phyloP scores from a whole-genome alignment of 2,888 invertebrate genomes.

The Amaurobius ferox region DNA sequence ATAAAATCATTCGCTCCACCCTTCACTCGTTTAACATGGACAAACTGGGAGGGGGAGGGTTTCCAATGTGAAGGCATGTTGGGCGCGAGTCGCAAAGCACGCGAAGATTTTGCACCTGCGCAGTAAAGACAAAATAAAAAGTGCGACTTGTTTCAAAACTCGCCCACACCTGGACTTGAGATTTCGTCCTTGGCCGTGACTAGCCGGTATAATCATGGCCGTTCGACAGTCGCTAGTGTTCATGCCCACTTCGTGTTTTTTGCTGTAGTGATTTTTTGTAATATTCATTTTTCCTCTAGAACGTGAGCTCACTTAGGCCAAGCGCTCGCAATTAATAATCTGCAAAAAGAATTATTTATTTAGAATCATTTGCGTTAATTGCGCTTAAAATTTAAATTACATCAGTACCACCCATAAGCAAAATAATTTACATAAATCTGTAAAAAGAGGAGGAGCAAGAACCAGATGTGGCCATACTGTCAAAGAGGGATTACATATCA shows the following conservation, averaged over 20 bases:
- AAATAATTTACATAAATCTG: no score
- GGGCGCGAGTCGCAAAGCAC: conserved; percentile 18
- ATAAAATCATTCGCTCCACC: conserved; percentile 43
- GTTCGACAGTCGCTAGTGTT: conserved; percentile 42
- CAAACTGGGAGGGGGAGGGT: not conserved
- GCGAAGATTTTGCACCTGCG: conserved; percentile 60
- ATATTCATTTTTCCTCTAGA: no score
- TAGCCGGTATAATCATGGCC: conserved; percentile 45
- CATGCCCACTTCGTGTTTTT: conserved; percentile 22
- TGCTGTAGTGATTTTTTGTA: no score
- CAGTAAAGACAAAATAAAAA: conserved; percentile 45
- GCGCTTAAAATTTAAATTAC: no score
- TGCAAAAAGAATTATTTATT: no score
- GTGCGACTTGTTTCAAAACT: conserved; percentile 19
- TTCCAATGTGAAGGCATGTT: conserved; percentile 30
- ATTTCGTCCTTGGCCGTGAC: conserved; percentile 62
- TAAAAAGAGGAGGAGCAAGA: no score
- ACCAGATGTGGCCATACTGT: no score
- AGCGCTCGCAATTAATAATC: no score
- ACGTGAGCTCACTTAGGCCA: no score
- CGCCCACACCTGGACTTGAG: conserved; percentile 60
- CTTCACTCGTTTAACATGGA: conserved; percentile 13
- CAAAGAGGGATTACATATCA: no score
- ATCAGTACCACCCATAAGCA: no score
- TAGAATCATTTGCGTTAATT: no score